A percentile compares a stretch with the other conserved stretches of the same genome.
Conservation (phyloP, 2,113 vertebrate genomes). For the Baryphthengus martii region DNA sequence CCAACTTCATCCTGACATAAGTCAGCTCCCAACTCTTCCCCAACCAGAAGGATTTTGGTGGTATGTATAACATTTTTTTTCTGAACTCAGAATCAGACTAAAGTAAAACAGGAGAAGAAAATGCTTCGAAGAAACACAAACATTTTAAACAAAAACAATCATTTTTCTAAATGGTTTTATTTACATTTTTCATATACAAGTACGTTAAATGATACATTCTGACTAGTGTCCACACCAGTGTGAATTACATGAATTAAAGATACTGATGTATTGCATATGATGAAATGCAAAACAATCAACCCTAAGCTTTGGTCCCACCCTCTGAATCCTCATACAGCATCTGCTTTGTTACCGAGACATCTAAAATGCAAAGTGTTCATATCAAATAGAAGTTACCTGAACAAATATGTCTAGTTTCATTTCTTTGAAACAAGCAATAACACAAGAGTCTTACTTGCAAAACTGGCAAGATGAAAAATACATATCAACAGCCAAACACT, state of each 20-base stretch:
- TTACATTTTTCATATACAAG: conserved; percentile 73
- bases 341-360: conserved; percentile 19
- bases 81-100: conserved; percentile 28
- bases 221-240: conserved; percentile 66
- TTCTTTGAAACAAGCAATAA: conserved; percentile 46
- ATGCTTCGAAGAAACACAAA: conserved; percentile 62
- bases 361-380: conserved; percentile 10
- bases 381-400: neutral
- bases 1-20: conserved; percentile 59
- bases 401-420: neutral
- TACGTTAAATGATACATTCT: conserved; percentile 64
- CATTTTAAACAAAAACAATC: conserved; percentile 71
- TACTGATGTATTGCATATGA: conserved; percentile 63
- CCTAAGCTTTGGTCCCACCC: conserved; percentile 47
- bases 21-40: conserved; percentile 54
- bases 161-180: conserved; percentile 77
- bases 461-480: neutral
- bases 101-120: conserved; percentile 48
- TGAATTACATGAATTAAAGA: conserved; percentile 59
- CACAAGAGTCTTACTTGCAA: conserved; percentile 20
- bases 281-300: conserved; percentile 56
- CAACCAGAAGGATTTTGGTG: conserved; percentile 45
- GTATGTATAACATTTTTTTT: neutral
- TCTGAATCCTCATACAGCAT: conserved; percentile 21
- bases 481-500: conserved; percentile 3